These are phyloP conservation scores for Scaptodrosophila lebanonensis DNA, from an alignment of 1,140 invertebrate genomes.

Conservation along the genomic window DNA sequence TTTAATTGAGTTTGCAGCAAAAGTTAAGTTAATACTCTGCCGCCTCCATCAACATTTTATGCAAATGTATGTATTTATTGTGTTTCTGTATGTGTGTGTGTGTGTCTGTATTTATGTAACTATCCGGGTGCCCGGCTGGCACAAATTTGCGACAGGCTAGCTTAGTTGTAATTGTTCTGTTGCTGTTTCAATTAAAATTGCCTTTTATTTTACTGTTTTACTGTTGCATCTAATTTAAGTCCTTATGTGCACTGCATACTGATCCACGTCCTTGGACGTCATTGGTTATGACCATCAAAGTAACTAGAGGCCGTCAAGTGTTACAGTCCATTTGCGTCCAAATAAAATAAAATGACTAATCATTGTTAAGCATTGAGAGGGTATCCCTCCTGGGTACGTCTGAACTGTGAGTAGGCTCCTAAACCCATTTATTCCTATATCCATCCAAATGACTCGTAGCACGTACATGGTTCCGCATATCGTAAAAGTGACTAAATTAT, in stretches of 20 bases:
- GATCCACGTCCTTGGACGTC: conserved; percentile 19
- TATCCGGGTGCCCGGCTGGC: background rate
- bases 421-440: too few relatives aligned
- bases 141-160: conserved; percentile 10
- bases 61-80: too few relatives aligned
- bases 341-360: conserved; percentile 34
- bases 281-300: background rate
- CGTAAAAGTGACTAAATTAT: too few relatives aligned
- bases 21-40: conserved; percentile 61
- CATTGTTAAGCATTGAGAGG: too few relatives aligned
- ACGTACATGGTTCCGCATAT: too few relatives aligned
- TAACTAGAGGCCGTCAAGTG: conserved; percentile 23
- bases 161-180: conserved; percentile 69
- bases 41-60: too few relatives aligned
- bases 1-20: conserved; percentile 69
- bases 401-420: too few relatives aligned
- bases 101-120: too few relatives aligned
- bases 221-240: conserved; percentile 32
- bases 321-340: conserved; percentile 34
- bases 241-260: conserved; percentile 24
- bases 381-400: too few relatives aligned
- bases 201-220: background rate
- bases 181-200: conserved; percentile 68
- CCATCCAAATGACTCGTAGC: too few relatives aligned
- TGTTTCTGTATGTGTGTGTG: too few relatives aligned